These are phyloP conservation scores for Drosophila setosimentum DNA, from an alignment of 2,888 invertebrate species.

Conservation along the genomic window DNA sequence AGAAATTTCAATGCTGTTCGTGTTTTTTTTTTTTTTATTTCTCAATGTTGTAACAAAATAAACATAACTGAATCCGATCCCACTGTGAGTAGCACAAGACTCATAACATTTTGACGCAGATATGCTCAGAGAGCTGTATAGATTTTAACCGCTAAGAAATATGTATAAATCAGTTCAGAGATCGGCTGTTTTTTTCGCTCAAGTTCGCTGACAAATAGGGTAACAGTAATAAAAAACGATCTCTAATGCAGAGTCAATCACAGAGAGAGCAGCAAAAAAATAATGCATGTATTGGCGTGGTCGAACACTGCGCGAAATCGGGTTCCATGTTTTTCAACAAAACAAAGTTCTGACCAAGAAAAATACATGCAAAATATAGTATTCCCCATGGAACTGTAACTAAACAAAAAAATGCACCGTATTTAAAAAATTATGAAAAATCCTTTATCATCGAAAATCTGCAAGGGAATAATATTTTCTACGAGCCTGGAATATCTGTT, in stretches of 20 bases:
- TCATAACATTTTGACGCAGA: neutral
- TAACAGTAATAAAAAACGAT: neutral
- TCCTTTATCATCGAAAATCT: no score
- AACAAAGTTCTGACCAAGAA: neutral
- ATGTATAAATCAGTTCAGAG: neutral
- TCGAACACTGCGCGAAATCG: neutral
- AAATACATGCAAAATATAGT: no score
- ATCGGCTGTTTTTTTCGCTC: neutral
- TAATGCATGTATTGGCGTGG: neutral
- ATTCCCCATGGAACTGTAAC: no score
- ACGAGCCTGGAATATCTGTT: no score
- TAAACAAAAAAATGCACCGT: no score
- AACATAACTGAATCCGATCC: neutral
- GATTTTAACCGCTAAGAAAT: neutral
- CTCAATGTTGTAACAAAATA: neutral
- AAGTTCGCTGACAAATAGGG: neutral
- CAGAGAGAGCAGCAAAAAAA: neutral
- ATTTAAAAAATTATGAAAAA: no score
- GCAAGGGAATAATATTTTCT: no score
- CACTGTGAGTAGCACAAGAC: neutral
- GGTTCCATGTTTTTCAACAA: neutral
- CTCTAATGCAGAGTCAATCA: neutral
- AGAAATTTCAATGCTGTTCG: neutral
- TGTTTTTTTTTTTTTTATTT: neutral
- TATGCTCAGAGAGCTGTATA: neutral